Base-by-base conservation (phyloP, 2,888 invertebrate species). In the Drosophila melanosoma region DNA sequence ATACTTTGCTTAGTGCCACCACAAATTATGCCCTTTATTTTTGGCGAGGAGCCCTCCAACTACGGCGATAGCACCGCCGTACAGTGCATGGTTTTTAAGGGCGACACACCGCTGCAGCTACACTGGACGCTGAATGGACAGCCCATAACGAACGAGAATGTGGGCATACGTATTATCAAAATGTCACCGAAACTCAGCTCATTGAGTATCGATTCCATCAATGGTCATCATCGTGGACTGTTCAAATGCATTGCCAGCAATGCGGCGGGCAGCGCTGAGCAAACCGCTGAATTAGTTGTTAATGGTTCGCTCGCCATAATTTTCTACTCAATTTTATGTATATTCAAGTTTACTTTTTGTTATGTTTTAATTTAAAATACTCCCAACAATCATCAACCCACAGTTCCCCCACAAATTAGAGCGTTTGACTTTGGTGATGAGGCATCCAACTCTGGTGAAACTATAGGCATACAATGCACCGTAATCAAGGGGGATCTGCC, bases 191-290 rank as follows among this genome's bases (percentile, higher is more conserved):
- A 95, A 83, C 93, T 95, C 54, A 96, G 96, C 92, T 95, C 95
- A 69, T 93, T 97, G 48, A 96, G 95, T 69, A 96, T 97, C 89
- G 96, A 96, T 83, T 94, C 95, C 17, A 96, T 97, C 53, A 95
- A 95, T 59, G 96, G 95, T 54, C 94, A 95, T 79, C 96, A 97
- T 92, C 95, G 95, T 74, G 97, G 97, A 82, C 94, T 95, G 68
- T 97, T 96, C 90, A 96, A 96, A 75, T 97, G 97, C 92, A 94
- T 95, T 79, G 96, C 96, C 61, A 95, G 94, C 93, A 97, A 97
- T 93, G 94, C 94, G 87, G 97, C 96, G 64, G 97, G 96, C 87
- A 93, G 93, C 72, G 94, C 95, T 80, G 95, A 95, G 81, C 95
- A 96, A 93, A 95, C 95, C 69, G 95, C 97, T 75, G 94, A 94